A percentile compares a stretch with the other conserved stretches of the same genome.
These are phyloP conservation scores for Muschampia plurimacula DNA, from an alignment of 2,888 invertebrate species.

Conservation along the genomic window DNA sequence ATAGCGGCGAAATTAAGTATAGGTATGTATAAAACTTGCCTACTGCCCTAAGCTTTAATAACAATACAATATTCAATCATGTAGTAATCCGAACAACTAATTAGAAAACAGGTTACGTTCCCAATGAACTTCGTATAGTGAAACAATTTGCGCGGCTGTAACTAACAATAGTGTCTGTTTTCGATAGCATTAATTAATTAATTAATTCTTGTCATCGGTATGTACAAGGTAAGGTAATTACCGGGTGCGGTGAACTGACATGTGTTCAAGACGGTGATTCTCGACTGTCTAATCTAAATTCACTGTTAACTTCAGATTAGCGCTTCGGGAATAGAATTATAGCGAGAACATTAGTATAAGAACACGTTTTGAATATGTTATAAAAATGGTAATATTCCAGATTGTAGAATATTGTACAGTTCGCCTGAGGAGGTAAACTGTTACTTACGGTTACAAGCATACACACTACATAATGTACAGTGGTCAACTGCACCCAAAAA, in stretches of 20 bases:
- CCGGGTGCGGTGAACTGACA: conserved; percentile 61
- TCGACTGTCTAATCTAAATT: conserved; percentile 38
- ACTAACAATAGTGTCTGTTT: conserved; percentile 53
- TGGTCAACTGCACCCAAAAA: no score
- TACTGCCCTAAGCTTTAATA: not conserved
- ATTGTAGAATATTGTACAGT: no score
- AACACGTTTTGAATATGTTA: not conserved
- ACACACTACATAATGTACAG: no score
- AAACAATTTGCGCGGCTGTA: conserved; percentile 16
- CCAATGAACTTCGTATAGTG: not conserved
- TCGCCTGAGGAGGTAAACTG: no score
- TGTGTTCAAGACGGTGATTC: conserved; percentile 53
- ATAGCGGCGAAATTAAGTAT: no score
- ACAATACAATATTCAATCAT: not conserved
- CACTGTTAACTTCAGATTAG: conserved; percentile 29
- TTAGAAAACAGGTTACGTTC: conserved; percentile 12
- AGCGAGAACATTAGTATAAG: not conserved
- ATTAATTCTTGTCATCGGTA: conserved; percentile 68
- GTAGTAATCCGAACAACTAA: conserved; percentile 1
- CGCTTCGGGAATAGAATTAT: conserved; percentile 18
- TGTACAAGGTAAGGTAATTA: conserved; percentile 68
- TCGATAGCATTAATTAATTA: conserved; percentile 73
- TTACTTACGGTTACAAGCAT: no score
- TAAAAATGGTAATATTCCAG: no score
- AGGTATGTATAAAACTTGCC: not conserved